These are phyloP conservation scores for Drosophila sp. DNA, from an alignment of 1,140 invertebrate genomes.

Conservation along the genomic window DNA sequence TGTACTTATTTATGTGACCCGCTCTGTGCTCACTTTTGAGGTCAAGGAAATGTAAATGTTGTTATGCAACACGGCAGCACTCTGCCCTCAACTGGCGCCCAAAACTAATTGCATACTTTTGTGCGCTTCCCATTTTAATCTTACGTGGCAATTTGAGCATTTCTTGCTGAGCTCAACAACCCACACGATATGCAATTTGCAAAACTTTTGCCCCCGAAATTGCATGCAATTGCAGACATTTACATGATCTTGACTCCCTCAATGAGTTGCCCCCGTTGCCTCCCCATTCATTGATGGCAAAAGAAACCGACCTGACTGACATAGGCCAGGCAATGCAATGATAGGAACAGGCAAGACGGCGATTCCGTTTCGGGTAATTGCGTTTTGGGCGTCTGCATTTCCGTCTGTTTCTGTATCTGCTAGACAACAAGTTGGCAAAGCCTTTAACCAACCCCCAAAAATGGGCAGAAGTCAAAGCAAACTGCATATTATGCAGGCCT, in stretches of 20 bases:
- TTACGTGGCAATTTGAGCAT: conserved; percentile 70
- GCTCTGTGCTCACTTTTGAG: conserved; percentile 49
- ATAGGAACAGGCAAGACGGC: conserved; percentile 25
- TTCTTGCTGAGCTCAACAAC: conserved; percentile 43
- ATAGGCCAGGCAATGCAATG: not conserved
- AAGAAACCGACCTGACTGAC: conserved; percentile 36
- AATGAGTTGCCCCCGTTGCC: conserved; percentile 21
- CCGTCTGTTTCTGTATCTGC: conserved; percentile 13
- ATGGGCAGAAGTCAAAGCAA: conserved; percentile 34
- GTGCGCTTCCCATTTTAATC: conserved; percentile 64
- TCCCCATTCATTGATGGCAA: not conserved
- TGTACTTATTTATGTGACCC: not conserved
- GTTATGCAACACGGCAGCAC: conserved; percentile 7
- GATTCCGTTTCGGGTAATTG: conserved; percentile 71
- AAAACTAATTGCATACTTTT: conserved; percentile 63
- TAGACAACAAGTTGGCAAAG: conserved; percentile 51
- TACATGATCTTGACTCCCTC: conserved; percentile 30
- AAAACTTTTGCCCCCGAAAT: conserved; percentile 69
- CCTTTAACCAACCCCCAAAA: conserved; percentile 40
- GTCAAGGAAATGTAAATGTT: conserved; percentile 68
- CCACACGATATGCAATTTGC: conserved; percentile 63
- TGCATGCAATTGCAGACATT: conserved; percentile 75
- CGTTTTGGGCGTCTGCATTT: conserved; percentile 47
- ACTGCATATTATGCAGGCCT: conserved; percentile 76
- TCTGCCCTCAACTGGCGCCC: conserved; percentile 43